A percentile compares a stretch with the other conserved stretches of the same genome.
phyloP scores from a whole-genome alignment of 2,888 invertebrate species.

The Acleris sparsana region DNA sequence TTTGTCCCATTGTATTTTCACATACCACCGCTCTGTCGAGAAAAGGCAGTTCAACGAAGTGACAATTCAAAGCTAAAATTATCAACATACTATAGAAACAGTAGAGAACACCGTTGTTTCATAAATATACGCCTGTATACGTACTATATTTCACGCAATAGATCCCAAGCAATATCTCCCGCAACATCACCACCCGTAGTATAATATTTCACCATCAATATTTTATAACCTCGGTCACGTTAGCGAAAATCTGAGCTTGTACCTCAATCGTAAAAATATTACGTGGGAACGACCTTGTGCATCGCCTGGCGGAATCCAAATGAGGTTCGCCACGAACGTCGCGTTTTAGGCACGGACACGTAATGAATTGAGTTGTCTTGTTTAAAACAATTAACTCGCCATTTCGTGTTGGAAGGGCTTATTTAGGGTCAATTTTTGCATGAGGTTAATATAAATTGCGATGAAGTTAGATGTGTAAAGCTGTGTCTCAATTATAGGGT shows the following conservation, averaged over 20 bases:
- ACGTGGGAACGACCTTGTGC: constrained; percentile 33
- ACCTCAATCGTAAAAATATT: constrained; percentile 37
- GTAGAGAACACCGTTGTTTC: too few species aligned
- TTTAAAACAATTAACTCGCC: constrained; percentile 8
- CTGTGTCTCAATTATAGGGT: too few species aligned
- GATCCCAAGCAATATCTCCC: constrained; percentile 9
- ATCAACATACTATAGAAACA: too few species aligned
- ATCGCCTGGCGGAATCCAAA: constrained; percentile 26
- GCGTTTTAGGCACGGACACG: constrained; percentile 9
- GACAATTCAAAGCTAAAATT: too few species aligned
- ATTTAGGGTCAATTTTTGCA: not conserved
- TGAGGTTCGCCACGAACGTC: constrained; percentile 23
- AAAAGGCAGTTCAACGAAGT: too few species aligned
- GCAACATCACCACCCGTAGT: constrained; percentile 20
- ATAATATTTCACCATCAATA: constrained; percentile 31
- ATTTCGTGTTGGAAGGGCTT: not conserved
- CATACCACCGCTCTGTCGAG: too few species aligned
- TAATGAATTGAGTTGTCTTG: constrained; percentile 6
- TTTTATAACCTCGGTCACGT: constrained; percentile 28
- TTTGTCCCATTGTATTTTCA: too few species aligned
- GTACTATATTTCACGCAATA: not conserved
- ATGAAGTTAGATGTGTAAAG: too few species aligned
- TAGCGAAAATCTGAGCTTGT: constrained; percentile 24
- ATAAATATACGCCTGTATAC: too few species aligned
- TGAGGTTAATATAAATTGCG: too few species aligned